phyloP scores from a whole-genome alignment of 1,140 invertebrate species.

The Episyrphus balteatus region DNA sequence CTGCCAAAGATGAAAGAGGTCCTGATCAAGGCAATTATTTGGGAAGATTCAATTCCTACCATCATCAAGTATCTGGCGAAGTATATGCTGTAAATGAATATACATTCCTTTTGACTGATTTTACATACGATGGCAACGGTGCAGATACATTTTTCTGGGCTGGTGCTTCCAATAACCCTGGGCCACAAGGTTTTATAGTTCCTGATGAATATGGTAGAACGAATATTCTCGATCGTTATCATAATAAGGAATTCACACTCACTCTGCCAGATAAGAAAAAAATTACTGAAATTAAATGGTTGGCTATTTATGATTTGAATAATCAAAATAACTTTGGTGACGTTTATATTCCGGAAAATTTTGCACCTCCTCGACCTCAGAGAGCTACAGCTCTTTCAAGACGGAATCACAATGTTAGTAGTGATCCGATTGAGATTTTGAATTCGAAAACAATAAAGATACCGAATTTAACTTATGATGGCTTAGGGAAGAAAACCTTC shows the following conservation, averaged over 20 bases:
- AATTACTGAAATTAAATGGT: constrained; percentile 81
- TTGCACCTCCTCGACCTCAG: constrained; percentile 72
- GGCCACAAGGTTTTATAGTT: constrained; percentile 82
- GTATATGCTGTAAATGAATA: constrained; percentile 83
- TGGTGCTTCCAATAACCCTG: constrained; percentile 72
- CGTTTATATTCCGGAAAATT: constrained; percentile 82
- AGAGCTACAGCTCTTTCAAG: constrained; percentile 57
- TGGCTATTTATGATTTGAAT: constrained; percentile 77
- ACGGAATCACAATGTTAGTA: constrained; percentile 54
- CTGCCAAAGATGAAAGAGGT: constrained; percentile 45
- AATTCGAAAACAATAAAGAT: constrained; percentile 74
- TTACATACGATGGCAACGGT: constrained; percentile 86
- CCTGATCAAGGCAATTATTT: constrained; percentile 70
- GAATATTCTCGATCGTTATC: constrained; percentile 73
- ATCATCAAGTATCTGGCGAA: constrained; percentile 76
- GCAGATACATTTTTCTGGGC: constrained; percentile 89
- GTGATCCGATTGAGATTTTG: constrained; percentile 61
- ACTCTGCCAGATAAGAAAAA: constrained; percentile 76
- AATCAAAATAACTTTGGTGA: constrained; percentile 82
- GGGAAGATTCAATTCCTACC: constrained; percentile 81
- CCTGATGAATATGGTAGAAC: constrained; percentile 82
- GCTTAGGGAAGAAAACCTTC: constrained; percentile 61
- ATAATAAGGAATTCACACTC: constrained; percentile 76
- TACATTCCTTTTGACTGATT: constrained; percentile 69
- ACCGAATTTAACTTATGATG: constrained; percentile 66